Percentiles rank a stretch among this genome's conserved stretches.
Conservation (phyloP, 53 echinoderm and acorn worm genomes). For the Echinarachnius parma region DNA sequence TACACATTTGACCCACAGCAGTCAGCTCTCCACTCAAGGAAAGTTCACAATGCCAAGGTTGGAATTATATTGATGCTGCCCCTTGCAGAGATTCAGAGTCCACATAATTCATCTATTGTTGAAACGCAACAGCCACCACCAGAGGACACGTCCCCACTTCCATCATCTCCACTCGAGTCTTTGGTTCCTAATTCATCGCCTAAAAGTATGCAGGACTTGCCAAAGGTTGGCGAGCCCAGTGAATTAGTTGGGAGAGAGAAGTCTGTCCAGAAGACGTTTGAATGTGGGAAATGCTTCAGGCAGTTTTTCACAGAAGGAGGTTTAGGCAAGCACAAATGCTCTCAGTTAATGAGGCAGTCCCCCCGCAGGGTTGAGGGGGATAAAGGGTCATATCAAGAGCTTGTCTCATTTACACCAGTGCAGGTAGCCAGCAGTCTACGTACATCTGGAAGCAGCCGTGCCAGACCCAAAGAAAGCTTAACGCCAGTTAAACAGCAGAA, state of each 20-base stretch:
- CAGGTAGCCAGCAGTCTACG: too few species aligned
- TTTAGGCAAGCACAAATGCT: conserved; percentile 28
- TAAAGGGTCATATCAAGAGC: too few species aligned
- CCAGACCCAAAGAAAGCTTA: too few species aligned
- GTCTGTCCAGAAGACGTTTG: not conserved
- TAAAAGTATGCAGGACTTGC: too few species aligned
- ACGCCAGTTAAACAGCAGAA: conserved; percentile 1
- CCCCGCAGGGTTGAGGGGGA: conserved; percentile 14
- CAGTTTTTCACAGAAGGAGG: conserved; percentile 14
- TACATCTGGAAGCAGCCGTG: too few species aligned
- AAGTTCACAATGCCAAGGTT: conserved; percentile 2
- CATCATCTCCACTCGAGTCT: not conserved
- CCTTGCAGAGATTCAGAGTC: not conserved
- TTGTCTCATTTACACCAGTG: too few species aligned
- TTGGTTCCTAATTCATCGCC: too few species aligned
- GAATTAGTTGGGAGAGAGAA: not conserved
- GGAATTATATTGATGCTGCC: conserved; percentile 28
- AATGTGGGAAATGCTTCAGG: conserved; percentile 11
- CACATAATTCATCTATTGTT: too few species aligned
- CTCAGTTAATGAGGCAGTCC: not conserved
- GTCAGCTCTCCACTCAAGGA: conserved; percentile 3
- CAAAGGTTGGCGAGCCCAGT: too few species aligned
- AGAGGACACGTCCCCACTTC: too few species aligned
- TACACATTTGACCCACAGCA: conserved; percentile 21
- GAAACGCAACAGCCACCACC: too few species aligned